Evolutionary conservation across 2,888 invertebrate genomes (phyloP), one percentile per base, ranked within the genome.

Genomic region (Mechanitis mazaeus): DNA sequence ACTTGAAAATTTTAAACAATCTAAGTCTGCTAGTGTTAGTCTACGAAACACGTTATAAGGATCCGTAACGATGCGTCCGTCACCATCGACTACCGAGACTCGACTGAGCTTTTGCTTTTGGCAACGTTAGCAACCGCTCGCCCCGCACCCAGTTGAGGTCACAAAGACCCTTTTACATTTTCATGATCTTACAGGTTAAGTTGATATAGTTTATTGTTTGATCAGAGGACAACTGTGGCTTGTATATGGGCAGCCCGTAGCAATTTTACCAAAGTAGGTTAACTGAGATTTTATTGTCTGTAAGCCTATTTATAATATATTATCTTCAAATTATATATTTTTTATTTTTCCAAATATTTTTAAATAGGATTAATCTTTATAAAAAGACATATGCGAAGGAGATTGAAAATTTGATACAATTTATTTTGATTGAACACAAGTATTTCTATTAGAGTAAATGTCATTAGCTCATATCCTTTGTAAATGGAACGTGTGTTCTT

Each of bases 141-240:
- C 81, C 82, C 80, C 80, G 74, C 81, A 72, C 81, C 79, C 75
- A 77, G 73, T 76, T 75, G 74, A 76, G 79, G 81, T 79, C 80
- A 77, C 77, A 75, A 79, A 75, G 73, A 70, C 71, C 75, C 72
- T 79, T 81, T 81, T 80, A 81, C 80, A 80, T 84, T 85, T 83
- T 83, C 83, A 79, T 82, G 81, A 84, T 84, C 83, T 82, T 83
- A 81, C 76, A 75, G 75, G 77, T 75, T 75, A 76, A 78, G 81
- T 82, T 80, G 78, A 83, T 85, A 83, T 81, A 74, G 69, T 71
- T 75, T 74, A 73, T 71, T 69, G 69, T 68, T 71, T 68, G 60
- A 58, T 65, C 64, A 59, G 53, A 62, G 60, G 55, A 54, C 55
- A 53, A 35, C 33, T 47, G 6, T 35, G 3, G 7, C 9, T 56